Percentiles rank a stretch among this genome's conserved stretches.
Evolutionary conservation across 1,140 invertebrate genomes (phyloP).

Genomic region (Octopus bimaculoides): DNA sequence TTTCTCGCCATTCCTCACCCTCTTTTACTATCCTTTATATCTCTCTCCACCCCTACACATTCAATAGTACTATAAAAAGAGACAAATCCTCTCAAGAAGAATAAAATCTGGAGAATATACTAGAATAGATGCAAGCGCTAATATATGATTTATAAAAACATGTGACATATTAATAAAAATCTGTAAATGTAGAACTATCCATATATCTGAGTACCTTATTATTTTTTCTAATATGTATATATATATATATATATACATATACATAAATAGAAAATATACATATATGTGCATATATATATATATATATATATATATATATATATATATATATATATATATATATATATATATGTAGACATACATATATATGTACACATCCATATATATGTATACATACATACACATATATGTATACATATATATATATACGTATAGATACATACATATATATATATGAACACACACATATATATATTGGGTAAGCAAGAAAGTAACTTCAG

Average conservation of each 20-base stretch:
- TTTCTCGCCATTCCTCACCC: no score
- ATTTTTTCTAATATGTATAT: background rate
- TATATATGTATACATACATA: background rate
- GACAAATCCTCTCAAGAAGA: no score
- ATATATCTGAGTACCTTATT: no score
- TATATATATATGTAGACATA: background rate
- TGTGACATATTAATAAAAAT: no score
- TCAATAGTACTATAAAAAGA: no score
- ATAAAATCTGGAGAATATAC: no score
- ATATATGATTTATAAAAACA: no score
- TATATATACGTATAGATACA: background rate
- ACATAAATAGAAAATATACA: background rate
- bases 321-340: background rate
- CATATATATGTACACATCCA: background rate
- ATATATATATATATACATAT: background rate
- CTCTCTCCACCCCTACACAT: no score
- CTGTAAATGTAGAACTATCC: no score
- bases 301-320: background rate
- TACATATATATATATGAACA: background rate
- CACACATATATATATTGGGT: background rate
- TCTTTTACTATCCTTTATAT: no score
- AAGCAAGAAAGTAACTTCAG: no score
- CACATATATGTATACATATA: background rate
- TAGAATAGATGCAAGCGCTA: no score
- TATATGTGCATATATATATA: background rate